phyloP scores from a whole-genome alignment of 53 echinoderm and acorn worm species.

The Astropecten irregularis region DNA sequence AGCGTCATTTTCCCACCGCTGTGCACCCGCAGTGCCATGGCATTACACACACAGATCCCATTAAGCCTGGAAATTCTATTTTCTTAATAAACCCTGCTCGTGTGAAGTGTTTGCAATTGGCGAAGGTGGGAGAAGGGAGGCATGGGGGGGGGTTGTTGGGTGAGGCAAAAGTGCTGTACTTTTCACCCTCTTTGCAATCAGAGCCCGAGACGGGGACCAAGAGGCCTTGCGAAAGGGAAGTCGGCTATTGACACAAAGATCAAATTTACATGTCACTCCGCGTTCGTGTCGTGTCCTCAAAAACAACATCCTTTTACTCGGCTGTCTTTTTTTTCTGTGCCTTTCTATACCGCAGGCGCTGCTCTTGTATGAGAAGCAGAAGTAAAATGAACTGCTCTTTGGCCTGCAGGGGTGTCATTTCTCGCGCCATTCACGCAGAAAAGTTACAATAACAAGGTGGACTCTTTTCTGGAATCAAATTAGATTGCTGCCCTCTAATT shows the following conservation, averaged over 20 bases:
- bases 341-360: not conserved
- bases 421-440: conserved; percentile 51
- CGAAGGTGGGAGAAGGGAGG: not conserved
- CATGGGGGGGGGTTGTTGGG: too few relatives aligned
- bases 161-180: conserved; percentile 36
- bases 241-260: conserved; percentile 45
- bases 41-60: conserved; percentile 45
- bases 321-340: not conserved
- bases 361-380: not conserved
- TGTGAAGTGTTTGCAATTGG: conserved; percentile 39
- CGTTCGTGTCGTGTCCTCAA: conserved; percentile 49
- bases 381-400: conserved; percentile 35
- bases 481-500: conserved; percentile 47
- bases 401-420: conserved; percentile 57
- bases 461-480: conserved; percentile 42
- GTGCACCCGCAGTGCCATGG: too few relatives aligned
- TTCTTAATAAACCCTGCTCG: conserved; percentile 45
- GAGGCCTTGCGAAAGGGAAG: conserved; percentile 22
- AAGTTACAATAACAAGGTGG: conserved; percentile 56
- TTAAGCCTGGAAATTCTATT: conserved; percentile 44
- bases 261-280: conserved; percentile 56
- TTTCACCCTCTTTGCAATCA: conserved; percentile 1
- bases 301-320: conserved; percentile 40
- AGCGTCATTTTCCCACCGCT: too few relatives aligned
- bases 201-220: not conserved